These are phyloP conservation scores for Bombus confusus DNA, from an alignment of 1,140 invertebrate species.

Conservation along the genomic window DNA sequence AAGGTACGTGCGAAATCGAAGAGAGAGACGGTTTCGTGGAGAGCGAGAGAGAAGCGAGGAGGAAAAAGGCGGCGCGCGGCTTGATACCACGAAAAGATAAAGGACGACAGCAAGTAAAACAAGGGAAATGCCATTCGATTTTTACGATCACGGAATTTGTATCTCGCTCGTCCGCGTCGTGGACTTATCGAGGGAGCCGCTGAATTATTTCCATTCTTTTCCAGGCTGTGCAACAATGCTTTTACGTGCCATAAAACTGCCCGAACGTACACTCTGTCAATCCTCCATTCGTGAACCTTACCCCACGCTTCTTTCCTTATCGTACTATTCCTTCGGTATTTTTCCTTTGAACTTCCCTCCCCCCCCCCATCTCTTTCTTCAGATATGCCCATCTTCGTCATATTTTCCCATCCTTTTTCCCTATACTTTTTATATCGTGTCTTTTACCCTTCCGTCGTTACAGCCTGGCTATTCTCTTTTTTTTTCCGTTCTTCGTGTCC, in stretches of 20 bases:
- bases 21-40: background rate
- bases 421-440: conserved; percentile 7
- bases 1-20: conserved; percentile 31
- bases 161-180: conserved; percentile 60
- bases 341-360: background rate
- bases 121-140: conserved; percentile 65
- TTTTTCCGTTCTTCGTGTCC: background rate
- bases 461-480: background rate
- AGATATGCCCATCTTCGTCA: background rate
- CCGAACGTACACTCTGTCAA: conserved; percentile 60
- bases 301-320: conserved; percentile 2
- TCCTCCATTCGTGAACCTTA: background rate
- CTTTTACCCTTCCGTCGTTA: conserved; percentile 12
- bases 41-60: background rate
- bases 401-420: background rate
- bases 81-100: conserved; percentile 21
- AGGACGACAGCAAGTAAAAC: conserved; percentile 46
- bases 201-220: conserved; percentile 81
- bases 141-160: conserved; percentile 79
- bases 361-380: background rate
- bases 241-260: conserved; percentile 78
- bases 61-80: background rate
- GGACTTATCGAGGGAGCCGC: conserved; percentile 73
- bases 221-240: conserved; percentile 73
- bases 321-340: background rate